Evolutionary conservation across 23 tunicate genomes (phyloP).

Genomic region (Trididemnum clinides): DNA sequence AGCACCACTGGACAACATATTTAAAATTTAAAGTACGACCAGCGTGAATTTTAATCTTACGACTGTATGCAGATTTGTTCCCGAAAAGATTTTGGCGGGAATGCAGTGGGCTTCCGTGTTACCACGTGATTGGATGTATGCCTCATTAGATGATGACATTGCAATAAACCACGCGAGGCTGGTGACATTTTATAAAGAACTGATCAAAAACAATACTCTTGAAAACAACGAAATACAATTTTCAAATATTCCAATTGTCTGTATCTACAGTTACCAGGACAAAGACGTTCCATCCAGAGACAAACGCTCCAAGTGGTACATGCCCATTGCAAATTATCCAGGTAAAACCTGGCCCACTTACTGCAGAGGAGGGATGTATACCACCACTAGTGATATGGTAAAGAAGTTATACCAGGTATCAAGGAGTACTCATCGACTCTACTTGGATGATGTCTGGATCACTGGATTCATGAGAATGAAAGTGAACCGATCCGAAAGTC

Average conservation of each 20-base stretch:
- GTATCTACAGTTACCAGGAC: constrained; percentile 43
- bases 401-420: constrained; percentile 25
- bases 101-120: constrained; percentile 53
- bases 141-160: constrained; percentile 42
- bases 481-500: background rate
- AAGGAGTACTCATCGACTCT: background rate
- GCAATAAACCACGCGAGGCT: background rate
- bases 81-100: constrained; percentile 45
- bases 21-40: too few species aligned
- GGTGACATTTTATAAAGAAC: background rate
- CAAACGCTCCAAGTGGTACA: constrained; percentile 34
- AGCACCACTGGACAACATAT: too few species aligned
- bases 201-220: background rate
- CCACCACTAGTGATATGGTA: background rate
- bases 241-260: constrained; percentile 32
- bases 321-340: constrained; percentile 24
- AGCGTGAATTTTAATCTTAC: too few species aligned
- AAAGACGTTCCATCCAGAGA: constrained; percentile 40
- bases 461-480: constrained; percentile 40
- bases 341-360: constrained; percentile 33
- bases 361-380: constrained; percentile 51
- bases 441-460: constrained; percentile 56
- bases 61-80: constrained; percentile 13
- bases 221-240: background rate
- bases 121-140: constrained; percentile 36